Evolutionary conservation across 2,797 vertebrate genomes (phyloP), one percentile per base, ranked within the genome.

Genomic region (Champsocephalus gunnari): DNA sequence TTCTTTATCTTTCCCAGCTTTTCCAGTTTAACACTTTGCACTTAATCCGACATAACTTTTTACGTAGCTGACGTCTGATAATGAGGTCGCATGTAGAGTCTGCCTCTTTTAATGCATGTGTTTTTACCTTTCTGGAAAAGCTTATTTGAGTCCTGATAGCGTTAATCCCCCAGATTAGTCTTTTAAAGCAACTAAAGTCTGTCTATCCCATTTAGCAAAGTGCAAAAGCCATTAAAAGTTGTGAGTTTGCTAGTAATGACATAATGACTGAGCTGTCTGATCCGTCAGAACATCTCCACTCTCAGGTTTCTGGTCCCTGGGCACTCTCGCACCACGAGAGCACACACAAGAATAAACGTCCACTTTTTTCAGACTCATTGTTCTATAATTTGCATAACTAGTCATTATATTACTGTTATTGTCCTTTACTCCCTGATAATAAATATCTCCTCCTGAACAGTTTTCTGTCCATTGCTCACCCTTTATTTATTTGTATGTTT

Each of bases 101-200:
- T 75, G 62, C 65, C 60, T 60, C 77, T 78, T 90, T 75, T 75
- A 89, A 85, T 59, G 80, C 83, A 47, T 81, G 75, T 87, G 77
- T 92, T 84, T 92, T 87, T 72, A 84, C 84, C 67, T 82, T 60
- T 44, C 80, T 81, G 70, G 88, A 90, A 88, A 81, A 74, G 90
- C 86, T 82, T 93, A 87, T 86, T 87, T 51, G 56, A 88, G 78
- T 80, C 79, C 86, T 81, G 89, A 92, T 93, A 90, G 87, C 43
- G 72, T 90, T 93, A 94, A 94, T 93, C 93, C 91, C 76, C 80
- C 85, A 86, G 90, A 92, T 91, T 80, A 88, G 87, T 89, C 76
- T 82, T 85, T 81, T 80, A 79, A 84, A 89, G 79, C 75, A 69
- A 73, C 72, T 60, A 75, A 76, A 68, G 74, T 83, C 72, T 87